phyloP scores from a whole-genome alignment of 30 jellyfish, hydroid and myxozoan genomes.

The Pelagia noctiluca region DNA sequence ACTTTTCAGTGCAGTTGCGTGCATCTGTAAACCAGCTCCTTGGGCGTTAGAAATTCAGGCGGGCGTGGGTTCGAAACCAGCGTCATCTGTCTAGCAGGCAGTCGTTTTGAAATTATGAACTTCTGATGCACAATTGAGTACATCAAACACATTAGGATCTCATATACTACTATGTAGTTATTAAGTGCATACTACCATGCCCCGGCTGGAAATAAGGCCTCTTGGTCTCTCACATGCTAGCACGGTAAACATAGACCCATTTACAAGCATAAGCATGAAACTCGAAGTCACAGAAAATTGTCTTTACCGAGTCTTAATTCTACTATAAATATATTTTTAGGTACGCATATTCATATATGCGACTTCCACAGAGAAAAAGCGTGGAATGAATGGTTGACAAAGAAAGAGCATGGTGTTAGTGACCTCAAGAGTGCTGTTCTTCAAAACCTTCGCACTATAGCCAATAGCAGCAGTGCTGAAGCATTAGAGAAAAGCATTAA shows the following conservation, averaged over 20 bases:
- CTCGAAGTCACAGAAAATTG: background rate
- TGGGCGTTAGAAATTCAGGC: too few species aligned
- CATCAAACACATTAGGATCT: background rate
- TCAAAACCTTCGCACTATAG: constrained; percentile 33
- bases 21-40: too few species aligned
- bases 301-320: background rate
- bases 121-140: background rate
- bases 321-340: constrained; percentile 1
- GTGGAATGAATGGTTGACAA: constrained; percentile 67
- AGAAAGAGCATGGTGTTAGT: constrained; percentile 43
- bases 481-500: background rate
- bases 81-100: too few species aligned
- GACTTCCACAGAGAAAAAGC: constrained; percentile 68
- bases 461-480: constrained; percentile 21
- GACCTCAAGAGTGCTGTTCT: constrained; percentile 27
- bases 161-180: too few species aligned
- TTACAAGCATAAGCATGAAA: background rate
- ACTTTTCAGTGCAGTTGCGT: too few species aligned
- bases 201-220: background rate
- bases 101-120: background rate
- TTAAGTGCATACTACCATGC: background rate
- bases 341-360: constrained; percentile 49
- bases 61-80: too few species aligned
- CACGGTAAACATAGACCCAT: background rate
- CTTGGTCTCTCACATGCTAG: background rate